These are phyloP conservation scores for Phrynocephalus vlangalii DNA, from an alignment of 2,797 vertebrate species.

Conservation along the genomic window DNA sequence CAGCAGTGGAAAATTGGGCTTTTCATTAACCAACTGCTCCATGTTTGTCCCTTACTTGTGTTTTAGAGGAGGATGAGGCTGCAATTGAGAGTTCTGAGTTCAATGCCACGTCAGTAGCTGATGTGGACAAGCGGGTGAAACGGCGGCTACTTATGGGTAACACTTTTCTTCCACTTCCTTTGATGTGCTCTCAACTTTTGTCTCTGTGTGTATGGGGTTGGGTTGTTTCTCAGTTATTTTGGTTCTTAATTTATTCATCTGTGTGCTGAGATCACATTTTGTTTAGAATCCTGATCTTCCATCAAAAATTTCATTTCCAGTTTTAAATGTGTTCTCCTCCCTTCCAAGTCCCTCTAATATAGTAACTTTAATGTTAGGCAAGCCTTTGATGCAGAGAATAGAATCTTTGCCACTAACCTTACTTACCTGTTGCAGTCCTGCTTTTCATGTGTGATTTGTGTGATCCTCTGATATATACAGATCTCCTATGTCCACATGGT, in stretches of 20 bases:
- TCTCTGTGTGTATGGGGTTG: constrained; percentile 61
- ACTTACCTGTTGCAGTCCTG: constrained; percentile 59
- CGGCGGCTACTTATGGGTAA: constrained; percentile 99
- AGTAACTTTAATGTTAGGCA: constrained; percentile 58
- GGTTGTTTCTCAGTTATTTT: constrained; percentile 61
- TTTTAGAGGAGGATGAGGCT: constrained; percentile 99
- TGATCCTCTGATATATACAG: constrained; percentile 53
- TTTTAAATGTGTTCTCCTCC: constrained; percentile 56
- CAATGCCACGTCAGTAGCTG: constrained; percentile 99
- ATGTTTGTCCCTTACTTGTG: constrained; percentile 99
- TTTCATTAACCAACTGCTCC: constrained; percentile 99
- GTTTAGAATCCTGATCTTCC: constrained; percentile 63
- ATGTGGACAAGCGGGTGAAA: constrained; percentile 99
- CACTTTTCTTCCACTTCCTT: constrained; percentile 99
- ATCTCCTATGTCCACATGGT: constrained; percentile 46
- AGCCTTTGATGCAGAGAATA: constrained; percentile 65
- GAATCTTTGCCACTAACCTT: constrained; percentile 66
- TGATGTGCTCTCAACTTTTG: constrained; percentile 91
- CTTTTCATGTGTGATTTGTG: constrained; percentile 57
- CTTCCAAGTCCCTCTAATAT: constrained; percentile 23
- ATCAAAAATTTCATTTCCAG: constrained; percentile 61
- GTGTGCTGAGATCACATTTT: constrained; percentile 64
- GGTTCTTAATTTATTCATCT: constrained; percentile 64
- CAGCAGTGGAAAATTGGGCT: constrained; percentile 91
- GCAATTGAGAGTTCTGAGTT: constrained; percentile 99